A percentile compares a stretch with the other conserved stretches of the same genome.
Conservation (phyloP, 2,113 vertebrate species). For the Dipodomys stephensi region DNA sequence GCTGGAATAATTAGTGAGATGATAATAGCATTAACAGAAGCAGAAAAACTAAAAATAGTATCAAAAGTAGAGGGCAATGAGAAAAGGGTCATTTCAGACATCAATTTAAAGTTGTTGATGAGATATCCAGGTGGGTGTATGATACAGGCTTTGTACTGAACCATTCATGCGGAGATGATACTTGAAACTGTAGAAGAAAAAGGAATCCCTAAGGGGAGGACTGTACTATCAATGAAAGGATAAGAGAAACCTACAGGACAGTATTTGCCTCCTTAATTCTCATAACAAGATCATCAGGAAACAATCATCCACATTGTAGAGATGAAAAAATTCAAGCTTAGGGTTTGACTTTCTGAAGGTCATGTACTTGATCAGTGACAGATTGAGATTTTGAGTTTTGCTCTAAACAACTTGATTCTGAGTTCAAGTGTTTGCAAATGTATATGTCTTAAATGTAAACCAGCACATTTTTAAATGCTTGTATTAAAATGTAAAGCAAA, state of each 20-base stretch:
- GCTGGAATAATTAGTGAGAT: neutral
- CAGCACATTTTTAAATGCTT: neutral
- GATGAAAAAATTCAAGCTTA: neutral
- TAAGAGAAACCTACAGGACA: neutral
- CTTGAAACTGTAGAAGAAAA: slow-evolving; percentile 30
- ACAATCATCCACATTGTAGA: neutral
- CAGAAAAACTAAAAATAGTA: neutral
- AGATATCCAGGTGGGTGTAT: neutral
- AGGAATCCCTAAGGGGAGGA: neutral
- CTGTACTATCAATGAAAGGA: neutral
- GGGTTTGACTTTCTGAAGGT: neutral
- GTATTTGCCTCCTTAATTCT: neutral
- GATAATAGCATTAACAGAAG: neutral
- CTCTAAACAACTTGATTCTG: slow-evolving; percentile 1
- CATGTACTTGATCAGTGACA: neutral
- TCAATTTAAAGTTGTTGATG: slow-evolving; percentile 5
- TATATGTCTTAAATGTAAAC: neutral
- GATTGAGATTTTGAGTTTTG: neutral
- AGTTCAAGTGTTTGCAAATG: neutral
- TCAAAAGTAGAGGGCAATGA: neutral
- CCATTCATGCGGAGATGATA: neutral
- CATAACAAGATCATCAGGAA: neutral
- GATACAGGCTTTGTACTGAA: neutral
- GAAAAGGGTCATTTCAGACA: neutral
- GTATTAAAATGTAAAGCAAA: neutral